Percentiles rank a stretch among this genome's conserved stretches.
Evolutionary conservation across 2,797 vertebrate genomes (phyloP).

Genomic region (Dendrocincla tyrannina): DNA sequence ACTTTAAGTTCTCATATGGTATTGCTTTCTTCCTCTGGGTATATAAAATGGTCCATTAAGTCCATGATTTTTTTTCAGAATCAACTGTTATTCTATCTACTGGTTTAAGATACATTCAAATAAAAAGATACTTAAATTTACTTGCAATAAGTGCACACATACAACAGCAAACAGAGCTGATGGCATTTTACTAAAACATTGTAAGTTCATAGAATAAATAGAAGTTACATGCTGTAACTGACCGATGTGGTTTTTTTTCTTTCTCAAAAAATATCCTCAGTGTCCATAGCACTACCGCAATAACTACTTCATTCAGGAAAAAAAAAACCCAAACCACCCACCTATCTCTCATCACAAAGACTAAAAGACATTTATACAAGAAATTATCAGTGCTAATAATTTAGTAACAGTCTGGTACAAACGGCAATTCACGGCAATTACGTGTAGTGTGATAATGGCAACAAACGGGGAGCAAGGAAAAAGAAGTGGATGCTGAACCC

Average conservation of each 20-base stretch:
- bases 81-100: slow-evolving; percentile 67
- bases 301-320: slow-evolving; percentile 47
- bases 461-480: not conserved
- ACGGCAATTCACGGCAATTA: not conserved
- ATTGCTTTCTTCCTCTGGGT: slow-evolving; percentile 74
- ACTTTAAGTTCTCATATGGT: slow-evolving; percentile 59
- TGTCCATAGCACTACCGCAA: not conserved
- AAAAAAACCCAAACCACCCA: not conserved
- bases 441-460: not conserved
- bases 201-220: slow-evolving; percentile 73
- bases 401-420: slow-evolving; percentile 59
- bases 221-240: slow-evolving; percentile 64
- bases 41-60: slow-evolving; percentile 56
- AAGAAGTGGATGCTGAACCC: not conserved
- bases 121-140: slow-evolving; percentile 76
- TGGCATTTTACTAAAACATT: slow-evolving; percentile 54
- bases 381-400: slow-evolving; percentile 62
- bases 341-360: slow-evolving; percentile 10
- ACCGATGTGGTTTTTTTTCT: slow-evolving; percentile 52
- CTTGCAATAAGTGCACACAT: slow-evolving; percentile 72
- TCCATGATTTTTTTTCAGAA: not conserved
- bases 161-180: slow-evolving; percentile 58
- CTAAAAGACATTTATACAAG: slow-evolving; percentile 57
- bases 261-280: slow-evolving; percentile 42
- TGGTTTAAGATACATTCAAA: slow-evolving; percentile 85